Evolutionary conservation across 1,140 invertebrate species (phyloP).

Genomic region (Aphelinus atriplicis): DNA sequence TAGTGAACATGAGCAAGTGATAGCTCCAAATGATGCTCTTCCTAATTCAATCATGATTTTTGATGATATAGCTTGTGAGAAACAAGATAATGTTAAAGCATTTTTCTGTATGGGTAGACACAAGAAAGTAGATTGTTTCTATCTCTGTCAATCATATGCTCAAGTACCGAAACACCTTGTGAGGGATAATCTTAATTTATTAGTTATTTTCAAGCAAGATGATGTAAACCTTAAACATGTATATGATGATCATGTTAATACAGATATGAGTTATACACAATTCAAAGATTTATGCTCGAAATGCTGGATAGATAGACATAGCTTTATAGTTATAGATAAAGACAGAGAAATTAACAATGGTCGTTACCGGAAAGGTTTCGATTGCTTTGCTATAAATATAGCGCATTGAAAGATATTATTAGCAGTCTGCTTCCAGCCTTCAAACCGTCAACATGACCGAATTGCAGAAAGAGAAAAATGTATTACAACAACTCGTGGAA

Average conservation of each 20-base stretch:
- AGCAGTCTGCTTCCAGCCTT: too few relatives aligned
- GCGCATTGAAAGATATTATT: too few relatives aligned
- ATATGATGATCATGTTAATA: too few relatives aligned
- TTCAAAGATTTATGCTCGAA: too few relatives aligned
- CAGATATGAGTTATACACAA: too few relatives aligned
- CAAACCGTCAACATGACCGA: too few relatives aligned
- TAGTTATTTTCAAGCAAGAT: conserved; percentile 61
- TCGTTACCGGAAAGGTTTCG: conserved; percentile 15
- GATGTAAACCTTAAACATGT: conserved; percentile 56
- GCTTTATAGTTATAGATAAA: too few relatives aligned
- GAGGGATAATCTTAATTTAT: conserved; percentile 58
- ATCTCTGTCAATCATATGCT: too few relatives aligned
- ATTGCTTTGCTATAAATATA: background rate
- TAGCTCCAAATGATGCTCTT: conserved; percentile 42
- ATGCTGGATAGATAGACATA: too few relatives aligned
- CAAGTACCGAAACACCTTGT: background rate
- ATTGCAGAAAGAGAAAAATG: too few relatives aligned
- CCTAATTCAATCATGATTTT: conserved; percentile 58
- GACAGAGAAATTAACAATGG: background rate
- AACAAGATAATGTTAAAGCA: conserved; percentile 7
- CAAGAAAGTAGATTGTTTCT: background rate
- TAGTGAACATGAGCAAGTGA: conserved; percentile 49
- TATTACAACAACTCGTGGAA: too few relatives aligned
- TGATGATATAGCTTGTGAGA: conserved; percentile 47
- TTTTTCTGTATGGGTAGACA: conserved; percentile 9